Percentiles rank a stretch among this genome's conserved stretches.
These are phyloP conservation scores for Propithecus coquereli DNA, from an alignment of 2,113 vertebrate species.

Conservation along the genomic window DNA sequence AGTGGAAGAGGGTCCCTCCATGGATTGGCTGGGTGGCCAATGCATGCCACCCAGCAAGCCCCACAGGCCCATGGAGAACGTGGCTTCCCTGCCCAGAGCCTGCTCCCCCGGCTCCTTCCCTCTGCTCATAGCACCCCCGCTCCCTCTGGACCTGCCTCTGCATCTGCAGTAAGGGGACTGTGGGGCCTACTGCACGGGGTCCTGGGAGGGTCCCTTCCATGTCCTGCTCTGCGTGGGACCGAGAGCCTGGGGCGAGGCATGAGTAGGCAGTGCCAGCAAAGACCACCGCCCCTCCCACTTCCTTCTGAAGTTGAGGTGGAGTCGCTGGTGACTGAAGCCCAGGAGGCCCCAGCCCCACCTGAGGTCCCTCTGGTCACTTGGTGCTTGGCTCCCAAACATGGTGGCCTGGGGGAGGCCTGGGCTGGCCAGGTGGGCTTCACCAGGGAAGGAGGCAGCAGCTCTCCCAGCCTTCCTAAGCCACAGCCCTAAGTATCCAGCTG, in stretches of 20 bases:
- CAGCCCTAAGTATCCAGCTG: slow-evolving; percentile 35
- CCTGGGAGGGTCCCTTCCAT: neutral
- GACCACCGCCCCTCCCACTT: neutral
- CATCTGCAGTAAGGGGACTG: neutral
- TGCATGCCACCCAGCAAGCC: fast-evolving
- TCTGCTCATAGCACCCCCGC: no score
- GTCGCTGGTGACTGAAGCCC: neutral
- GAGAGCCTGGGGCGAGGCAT: neutral
- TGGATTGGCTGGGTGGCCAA: neutral
- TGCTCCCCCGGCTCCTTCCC: neutral
- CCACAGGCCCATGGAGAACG: neutral
- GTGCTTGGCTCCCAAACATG: neutral
- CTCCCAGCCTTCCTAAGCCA: neutral
- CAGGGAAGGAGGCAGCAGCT: neutral
- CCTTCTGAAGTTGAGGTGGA: neutral
- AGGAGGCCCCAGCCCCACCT: neutral
- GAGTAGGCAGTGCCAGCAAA: neutral
- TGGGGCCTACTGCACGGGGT: neutral
- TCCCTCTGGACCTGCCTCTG: neutral
- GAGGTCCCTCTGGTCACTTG: neutral
- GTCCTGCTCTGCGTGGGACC: neutral
- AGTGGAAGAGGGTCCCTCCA: fast-evolving
- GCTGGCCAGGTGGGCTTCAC: neutral
- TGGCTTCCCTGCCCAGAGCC: neutral
- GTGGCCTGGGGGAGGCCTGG: neutral